phyloP scores from a whole-genome alignment of 1,140 invertebrate genomes.

The Cataglyphis hispanica region DNA sequence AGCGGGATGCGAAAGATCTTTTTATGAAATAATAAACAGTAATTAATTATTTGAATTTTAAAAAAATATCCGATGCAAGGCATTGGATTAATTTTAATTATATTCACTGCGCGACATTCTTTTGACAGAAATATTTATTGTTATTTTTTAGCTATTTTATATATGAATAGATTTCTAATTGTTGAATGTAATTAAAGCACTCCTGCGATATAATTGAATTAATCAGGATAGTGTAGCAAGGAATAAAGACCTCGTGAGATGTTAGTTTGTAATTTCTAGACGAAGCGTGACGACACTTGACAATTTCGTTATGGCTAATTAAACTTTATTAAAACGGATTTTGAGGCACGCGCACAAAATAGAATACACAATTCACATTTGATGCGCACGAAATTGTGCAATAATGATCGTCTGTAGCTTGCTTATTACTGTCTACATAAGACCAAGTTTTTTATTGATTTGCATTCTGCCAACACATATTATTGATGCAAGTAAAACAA shows the following conservation, averaged over 20 bases:
- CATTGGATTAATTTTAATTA: slow-evolving; percentile 16
- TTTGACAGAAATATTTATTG: background rate
- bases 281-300: slow-evolving; percentile 31
- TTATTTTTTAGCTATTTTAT: background rate
- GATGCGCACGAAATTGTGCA: slow-evolving; percentile 24
- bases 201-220: slow-evolving; percentile 42
- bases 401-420: slow-evolving; percentile 20
- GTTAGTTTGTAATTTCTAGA: slow-evolving; percentile 51
- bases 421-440: slow-evolving; percentile 12
- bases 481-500: background rate
- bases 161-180: background rate
- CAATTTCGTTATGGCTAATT: slow-evolving; percentile 59
- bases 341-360: slow-evolving; percentile 38
- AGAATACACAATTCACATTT: slow-evolving; percentile 36
- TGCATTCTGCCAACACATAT: background rate
- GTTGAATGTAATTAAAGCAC: slow-evolving; percentile 35
- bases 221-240: slow-evolving; percentile 31
- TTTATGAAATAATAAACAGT: background rate
- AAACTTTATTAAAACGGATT: slow-evolving; percentile 43
- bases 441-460: background rate
- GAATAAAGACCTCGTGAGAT: slow-evolving; percentile 49
- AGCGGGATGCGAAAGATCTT: slow-evolving; percentile 11
- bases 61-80: background rate
- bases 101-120: background rate
- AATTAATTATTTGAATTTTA: slow-evolving; percentile 2